A percentile compares a stretch with the other conserved stretches of the same genome.
Evolutionary conservation across 2,113 vertebrate species (phyloP).

Genomic region (Aix galericulata): DNA sequence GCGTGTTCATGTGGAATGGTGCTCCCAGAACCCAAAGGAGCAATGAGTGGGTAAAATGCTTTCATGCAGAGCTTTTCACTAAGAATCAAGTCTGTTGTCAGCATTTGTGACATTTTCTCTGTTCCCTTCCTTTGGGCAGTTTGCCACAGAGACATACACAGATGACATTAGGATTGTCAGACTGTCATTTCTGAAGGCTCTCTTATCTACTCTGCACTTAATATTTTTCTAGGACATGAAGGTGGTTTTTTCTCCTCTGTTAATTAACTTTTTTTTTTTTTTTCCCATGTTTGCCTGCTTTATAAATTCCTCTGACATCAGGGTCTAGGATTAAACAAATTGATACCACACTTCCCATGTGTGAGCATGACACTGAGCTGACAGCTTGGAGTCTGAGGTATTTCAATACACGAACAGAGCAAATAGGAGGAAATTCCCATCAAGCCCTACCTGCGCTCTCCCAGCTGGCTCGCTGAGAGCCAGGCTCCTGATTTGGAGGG

Average conservation of each 20-base stretch:
- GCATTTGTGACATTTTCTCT: slow-evolving; percentile 30
- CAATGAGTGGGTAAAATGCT: not conserved
- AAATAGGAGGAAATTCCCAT: not conserved
- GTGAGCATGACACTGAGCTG: slow-evolving; percentile 1
- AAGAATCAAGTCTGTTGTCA: slow-evolving; percentile 34
- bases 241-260: slow-evolving; percentile 20
- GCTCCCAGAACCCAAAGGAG: not conserved
- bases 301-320: slow-evolving; percentile 27
- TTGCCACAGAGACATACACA: slow-evolving; percentile 19
- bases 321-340: slow-evolving; percentile 50
- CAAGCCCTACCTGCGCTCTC: not conserved
- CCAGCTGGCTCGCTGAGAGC: accelerated
- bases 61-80: not conserved
- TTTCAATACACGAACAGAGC: not conserved
- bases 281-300: slow-evolving; percentile 15
- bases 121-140: slow-evolving; percentile 42
- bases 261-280: slow-evolving; percentile 53
- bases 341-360: not conserved
- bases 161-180: slow-evolving; percentile 33
- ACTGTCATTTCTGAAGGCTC: slow-evolving; percentile 1
- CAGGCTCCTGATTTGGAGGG: accelerated
- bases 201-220: slow-evolving; percentile 15
- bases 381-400: not conserved
- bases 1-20: not conserved
- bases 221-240: not conserved